A percentile compares a stretch with the other conserved stretches of the same genome.
phyloP scores from a whole-genome alignment of 2,113 vertebrate species.

The Cyphomyrus plagiostoma region DNA sequence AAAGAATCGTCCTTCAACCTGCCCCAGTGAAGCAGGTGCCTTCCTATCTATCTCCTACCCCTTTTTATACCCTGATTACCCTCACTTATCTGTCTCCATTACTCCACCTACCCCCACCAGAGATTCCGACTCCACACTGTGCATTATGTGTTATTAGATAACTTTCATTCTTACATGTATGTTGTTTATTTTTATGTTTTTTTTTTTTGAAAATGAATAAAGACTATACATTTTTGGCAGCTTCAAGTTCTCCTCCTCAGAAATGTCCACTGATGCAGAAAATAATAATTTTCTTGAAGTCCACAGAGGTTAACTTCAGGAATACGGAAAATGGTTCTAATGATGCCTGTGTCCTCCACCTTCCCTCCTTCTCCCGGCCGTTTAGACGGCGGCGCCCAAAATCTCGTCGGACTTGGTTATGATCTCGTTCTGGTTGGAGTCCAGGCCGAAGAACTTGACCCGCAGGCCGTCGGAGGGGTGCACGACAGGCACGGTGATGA shows the following conservation, averaged over 20 bases:
- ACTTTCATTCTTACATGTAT: constrained; percentile 41
- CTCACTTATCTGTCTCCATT: constrained; percentile 6
- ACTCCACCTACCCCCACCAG: constrained; percentile 30
- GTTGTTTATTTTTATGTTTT: constrained; percentile 52
- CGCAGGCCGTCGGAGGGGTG: constrained; percentile 86
- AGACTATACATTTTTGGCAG: constrained; percentile 63
- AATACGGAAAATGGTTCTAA: constrained; percentile 14
- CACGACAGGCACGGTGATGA: constrained; percentile 85
- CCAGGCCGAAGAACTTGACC: constrained; percentile 92
- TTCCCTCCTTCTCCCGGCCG: neutral
- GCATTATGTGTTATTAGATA: constrained; percentile 44
- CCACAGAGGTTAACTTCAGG: neutral
- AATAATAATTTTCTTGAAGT: constrained; percentile 10
- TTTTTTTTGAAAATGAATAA: constrained; percentile 52
- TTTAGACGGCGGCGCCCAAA: constrained; percentile 81
- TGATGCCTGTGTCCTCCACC: constrained; percentile 32
- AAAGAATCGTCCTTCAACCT: neutral
- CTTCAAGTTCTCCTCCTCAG: constrained; percentile 39
- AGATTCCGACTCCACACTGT: constrained; percentile 33
- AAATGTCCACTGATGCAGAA: constrained; percentile 9
- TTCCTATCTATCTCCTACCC: neutral
- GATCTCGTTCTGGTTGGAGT: constrained; percentile 98
- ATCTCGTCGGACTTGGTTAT: constrained; percentile 85
- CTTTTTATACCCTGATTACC: constrained; percentile 55
- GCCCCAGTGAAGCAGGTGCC: neutral